A percentile compares a stretch with the other conserved stretches of the same genome.
Evolutionary conservation across 2,888 invertebrate genomes (phyloP).

Genomic region (Marasmarcha lunaedactyla): DNA sequence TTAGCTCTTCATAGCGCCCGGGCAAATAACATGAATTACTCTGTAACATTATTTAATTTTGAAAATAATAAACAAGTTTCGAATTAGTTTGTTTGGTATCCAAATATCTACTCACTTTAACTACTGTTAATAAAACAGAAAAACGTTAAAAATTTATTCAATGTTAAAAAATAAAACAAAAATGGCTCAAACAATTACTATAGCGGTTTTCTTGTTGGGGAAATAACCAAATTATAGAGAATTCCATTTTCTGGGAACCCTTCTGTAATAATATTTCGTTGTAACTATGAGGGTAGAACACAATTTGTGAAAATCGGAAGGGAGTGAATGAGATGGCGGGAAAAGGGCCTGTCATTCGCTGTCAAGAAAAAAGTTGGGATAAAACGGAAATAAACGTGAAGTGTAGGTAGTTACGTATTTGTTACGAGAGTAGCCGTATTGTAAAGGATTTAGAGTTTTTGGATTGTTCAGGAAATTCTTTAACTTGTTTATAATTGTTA

Average conservation of each 20-base stretch:
- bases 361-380: not conserved
- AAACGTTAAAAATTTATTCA: too few relatives aligned
- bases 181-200: not conserved
- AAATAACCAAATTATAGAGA: conserved; percentile 58
- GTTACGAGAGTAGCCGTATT: too few relatives aligned
- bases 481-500: too few relatives aligned
- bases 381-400: not conserved
- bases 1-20: too few relatives aligned
- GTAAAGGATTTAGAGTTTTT: too few relatives aligned
- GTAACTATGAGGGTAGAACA: conserved; percentile 45
- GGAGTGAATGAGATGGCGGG: conserved; percentile 53
- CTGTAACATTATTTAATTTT: too few relatives aligned
- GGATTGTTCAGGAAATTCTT: too few relatives aligned
- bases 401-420: too few relatives aligned
- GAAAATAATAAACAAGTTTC: too few relatives aligned
- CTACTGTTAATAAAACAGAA: too few relatives aligned
- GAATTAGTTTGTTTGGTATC: too few relatives aligned
- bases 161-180: not conserved
- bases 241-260: conserved; percentile 51
- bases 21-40: too few relatives aligned
- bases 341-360: conserved; percentile 26
- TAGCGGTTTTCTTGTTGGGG: conserved; percentile 33
- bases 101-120: not conserved
- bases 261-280: conserved; percentile 47
- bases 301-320: conserved; percentile 57